Base-by-base conservation (phyloP, 2,888 invertebrate genomes). In the Drosophila helvetica region DNA sequence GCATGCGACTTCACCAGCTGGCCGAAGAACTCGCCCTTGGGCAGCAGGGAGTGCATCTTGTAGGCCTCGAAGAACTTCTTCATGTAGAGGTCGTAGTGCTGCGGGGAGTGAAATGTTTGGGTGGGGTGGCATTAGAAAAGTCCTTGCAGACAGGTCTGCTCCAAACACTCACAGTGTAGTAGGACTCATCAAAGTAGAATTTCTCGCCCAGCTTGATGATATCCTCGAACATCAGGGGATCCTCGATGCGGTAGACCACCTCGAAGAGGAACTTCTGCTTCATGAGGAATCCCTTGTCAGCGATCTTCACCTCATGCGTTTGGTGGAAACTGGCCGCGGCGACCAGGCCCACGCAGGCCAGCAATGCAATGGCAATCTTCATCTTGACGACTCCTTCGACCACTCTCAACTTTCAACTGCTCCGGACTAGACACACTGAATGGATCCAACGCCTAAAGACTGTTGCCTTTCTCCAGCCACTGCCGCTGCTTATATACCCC, bases 11-110 rank as follows among this genome's bases (percentile, higher is more conserved):
- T 91, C 17, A 68, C 82, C 77, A 93, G 92, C 61, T 92, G 90
- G 12, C 94, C 93, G 91, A 93, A 94, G 58, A 93, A 92, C 60
- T 93, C 93, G 57, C 93, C 93, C 74, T 93, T 92, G 22, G 94
- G 94, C 58, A 95, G 91, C 63, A 93, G 90, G 17, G 93, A 93
- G 58, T 93, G 71, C 33, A 70, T 59, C 64, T 88, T 85, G 77
- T 78, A 80, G 27, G 74, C 74, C 30, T 84, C 79, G 54, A 57
- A 79, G 80, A 90, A 90, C 33, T 83, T 77, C 64, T 67, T 56
- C 90, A 90, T 89, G 51, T 67, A 38, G 7, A n/a, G 2, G 15
- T 38, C 38, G n/a, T 38, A 38, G 38, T 38, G 38, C 38, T 38
- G 38, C 15, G n/a, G 38, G 1, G 15, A 7, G 7, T 38, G 1